Evolutionary conservation across 2,113 vertebrate genomes (phyloP).

Genomic region (Acinonyx jubatus): DNA sequence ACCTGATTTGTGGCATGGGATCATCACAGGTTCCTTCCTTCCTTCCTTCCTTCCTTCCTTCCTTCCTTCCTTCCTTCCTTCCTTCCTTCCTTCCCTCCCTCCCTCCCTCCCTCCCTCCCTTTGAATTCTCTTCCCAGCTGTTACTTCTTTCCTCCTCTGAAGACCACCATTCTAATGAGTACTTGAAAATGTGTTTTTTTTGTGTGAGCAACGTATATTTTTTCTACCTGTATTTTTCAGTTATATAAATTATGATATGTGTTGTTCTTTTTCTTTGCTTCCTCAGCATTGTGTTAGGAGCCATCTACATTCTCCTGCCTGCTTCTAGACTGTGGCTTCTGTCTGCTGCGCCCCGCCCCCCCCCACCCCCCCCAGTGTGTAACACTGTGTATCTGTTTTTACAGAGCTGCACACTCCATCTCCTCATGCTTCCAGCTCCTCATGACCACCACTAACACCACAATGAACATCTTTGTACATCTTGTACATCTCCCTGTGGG

Average conservation of each 20-base stretch:
- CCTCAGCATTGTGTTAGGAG: not conserved
- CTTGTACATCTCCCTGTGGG: not conserved
- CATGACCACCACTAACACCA: not conserved
- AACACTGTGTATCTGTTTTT: not conserved
- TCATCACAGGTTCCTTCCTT: not conserved
- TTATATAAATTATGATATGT: not conserved
- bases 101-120: not conserved
- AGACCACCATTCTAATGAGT: not conserved
- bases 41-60: not conserved
- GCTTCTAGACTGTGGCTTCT: not conserved
- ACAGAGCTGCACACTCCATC: not conserved
- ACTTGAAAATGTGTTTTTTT: not conserved
- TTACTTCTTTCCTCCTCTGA: not conserved
- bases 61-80: not conserved
- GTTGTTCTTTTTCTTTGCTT: not conserved
- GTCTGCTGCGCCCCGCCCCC: too few species aligned
- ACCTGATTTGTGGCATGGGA: not conserved
- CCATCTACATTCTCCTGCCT: too few species aligned
- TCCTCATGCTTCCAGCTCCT: not conserved
- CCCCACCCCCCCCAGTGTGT: not conserved
- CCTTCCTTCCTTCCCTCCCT: not conserved
- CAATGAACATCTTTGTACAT: not conserved
- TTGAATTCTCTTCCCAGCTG: not conserved
- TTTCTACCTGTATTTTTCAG: not conserved
- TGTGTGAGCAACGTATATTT: not conserved